Conservation (phyloP, 2,888 invertebrate genomes). For the Antheraea yamamai region DNA sequence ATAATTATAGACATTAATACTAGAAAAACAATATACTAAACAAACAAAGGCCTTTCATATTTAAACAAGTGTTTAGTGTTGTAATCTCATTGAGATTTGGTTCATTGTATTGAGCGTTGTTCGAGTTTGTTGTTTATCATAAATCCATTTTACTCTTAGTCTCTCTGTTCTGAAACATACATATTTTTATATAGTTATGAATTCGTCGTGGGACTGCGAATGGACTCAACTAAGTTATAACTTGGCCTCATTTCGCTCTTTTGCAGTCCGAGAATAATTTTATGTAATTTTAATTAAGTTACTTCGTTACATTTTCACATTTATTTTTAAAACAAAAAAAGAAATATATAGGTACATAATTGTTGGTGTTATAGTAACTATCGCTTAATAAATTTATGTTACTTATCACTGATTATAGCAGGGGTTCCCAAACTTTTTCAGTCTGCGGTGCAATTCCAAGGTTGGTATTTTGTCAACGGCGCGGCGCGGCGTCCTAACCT, state of each 20-base stretch:
- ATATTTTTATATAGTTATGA: background rate
- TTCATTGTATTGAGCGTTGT: background rate
- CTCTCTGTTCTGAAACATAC: background rate
- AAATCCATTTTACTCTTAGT: background rate
- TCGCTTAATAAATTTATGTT: too few species aligned
- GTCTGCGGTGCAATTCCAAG: too few species aligned
- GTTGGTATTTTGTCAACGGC: too few species aligned
- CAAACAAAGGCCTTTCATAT: background rate
- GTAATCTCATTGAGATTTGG: background rate
- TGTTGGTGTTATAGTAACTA: background rate
- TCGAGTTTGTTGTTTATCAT: background rate
- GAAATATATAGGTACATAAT: background rate
- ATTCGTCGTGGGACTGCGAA: background rate
- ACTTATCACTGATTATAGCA: too few species aligned
- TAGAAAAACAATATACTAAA: background rate
- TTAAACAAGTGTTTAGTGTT: background rate
- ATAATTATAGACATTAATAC: background rate
- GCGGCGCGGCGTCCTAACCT: too few species aligned
- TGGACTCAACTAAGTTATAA: conserved; percentile 11
- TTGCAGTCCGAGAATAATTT: conserved; percentile 37
- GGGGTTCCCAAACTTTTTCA: too few species aligned
- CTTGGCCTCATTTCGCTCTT: conserved; percentile 24
- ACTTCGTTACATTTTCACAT: conserved; percentile 20
- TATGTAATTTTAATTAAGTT: conserved; percentile 32
- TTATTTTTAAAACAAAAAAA: background rate